Percentiles rank a stretch among this genome's conserved stretches.
Conservation (phyloP, 2,888 invertebrate species). For the Drosophila anceps region DNA sequence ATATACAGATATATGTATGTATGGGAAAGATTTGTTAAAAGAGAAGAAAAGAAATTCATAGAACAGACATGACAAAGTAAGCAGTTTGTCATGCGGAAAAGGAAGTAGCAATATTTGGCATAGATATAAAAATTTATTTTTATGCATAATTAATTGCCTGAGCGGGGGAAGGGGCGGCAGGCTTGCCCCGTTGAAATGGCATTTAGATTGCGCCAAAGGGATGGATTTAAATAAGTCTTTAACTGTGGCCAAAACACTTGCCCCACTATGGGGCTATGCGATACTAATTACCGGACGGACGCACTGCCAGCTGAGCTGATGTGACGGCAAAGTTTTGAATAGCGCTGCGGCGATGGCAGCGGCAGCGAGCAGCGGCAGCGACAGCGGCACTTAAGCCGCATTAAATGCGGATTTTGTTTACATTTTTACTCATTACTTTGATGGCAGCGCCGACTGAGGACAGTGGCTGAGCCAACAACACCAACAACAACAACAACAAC, state of each 20-base stretch:
- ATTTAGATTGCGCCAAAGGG: slow-evolving; percentile 38
- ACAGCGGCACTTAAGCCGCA: slow-evolving; percentile 65
- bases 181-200: slow-evolving; percentile 36
- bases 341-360: slow-evolving; percentile 19
- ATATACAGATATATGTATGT: background rate
- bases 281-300: slow-evolving; percentile 54
- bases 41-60: background rate
- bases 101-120: background rate
- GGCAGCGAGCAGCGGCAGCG: slow-evolving; percentile 27
- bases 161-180: background rate
- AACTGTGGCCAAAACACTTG: slow-evolving; percentile 19
- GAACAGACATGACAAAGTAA: background rate
- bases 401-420: slow-evolving; percentile 70
- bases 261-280: slow-evolving; percentile 18
- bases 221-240: slow-evolving; percentile 16
- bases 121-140: slow-evolving; percentile 37
- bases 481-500: slow-evolving; percentile 5
- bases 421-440: slow-evolving; percentile 58
- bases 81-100: background rate
- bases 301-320: slow-evolving; percentile 28
- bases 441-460: slow-evolving; percentile 14
- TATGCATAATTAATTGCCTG: slow-evolving; percentile 73
- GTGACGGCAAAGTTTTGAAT: slow-evolving; percentile 41
- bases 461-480: slow-evolving; percentile 8
- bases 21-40: background rate